Evolutionary conservation across 2,888 invertebrate species (phyloP), one percentile per base, ranked within the genome.

Genomic region (Microplitis deprimator): DNA sequence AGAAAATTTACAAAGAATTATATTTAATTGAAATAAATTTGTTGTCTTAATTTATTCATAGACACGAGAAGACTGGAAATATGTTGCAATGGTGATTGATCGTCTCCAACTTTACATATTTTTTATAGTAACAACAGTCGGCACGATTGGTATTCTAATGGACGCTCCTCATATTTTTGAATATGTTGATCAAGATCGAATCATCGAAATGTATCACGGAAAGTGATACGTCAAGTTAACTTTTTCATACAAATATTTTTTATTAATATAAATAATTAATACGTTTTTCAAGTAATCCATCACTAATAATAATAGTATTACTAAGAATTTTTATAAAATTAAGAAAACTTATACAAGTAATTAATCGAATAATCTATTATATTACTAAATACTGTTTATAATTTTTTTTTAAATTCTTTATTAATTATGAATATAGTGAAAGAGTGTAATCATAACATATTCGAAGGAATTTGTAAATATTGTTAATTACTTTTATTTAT

Each of bases 1-100:
- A 29, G 29, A 29, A 29, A 29, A 29, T 3, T 29, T 29, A 2
- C 0, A 2, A 0, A 29, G 3, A 29, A 2, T 29, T 29, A 29
- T 29, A 29, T 4, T 29, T 29, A 29, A 29, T 29, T 29, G 10
- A 41, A 6, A 10, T 4, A 59, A 6, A 29, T 17, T 68, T 16
- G 1, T 16, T 5, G 65, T 41, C 8, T 16, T 20, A 60, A 6
- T 82, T 81, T 69, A 83, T 83, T 91, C 1, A 65, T 92, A 98
- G 98, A 98, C 98, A 73, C 94, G 98, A 79, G 98, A 98, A 91
- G 98, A 98, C 92, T 98, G 98, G 98, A 98, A 98, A 89, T 98
- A 98, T 90, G 98, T 98, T 76, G 98, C 98, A 78, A 97, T 98
- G 96, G 98, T 98, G 80, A 97, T 98, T 88, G 98, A 98, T 92